Evolutionary conservation across 2,797 vertebrate species (phyloP).

Genomic region (Enteromius afrohamiltoni): DNA sequence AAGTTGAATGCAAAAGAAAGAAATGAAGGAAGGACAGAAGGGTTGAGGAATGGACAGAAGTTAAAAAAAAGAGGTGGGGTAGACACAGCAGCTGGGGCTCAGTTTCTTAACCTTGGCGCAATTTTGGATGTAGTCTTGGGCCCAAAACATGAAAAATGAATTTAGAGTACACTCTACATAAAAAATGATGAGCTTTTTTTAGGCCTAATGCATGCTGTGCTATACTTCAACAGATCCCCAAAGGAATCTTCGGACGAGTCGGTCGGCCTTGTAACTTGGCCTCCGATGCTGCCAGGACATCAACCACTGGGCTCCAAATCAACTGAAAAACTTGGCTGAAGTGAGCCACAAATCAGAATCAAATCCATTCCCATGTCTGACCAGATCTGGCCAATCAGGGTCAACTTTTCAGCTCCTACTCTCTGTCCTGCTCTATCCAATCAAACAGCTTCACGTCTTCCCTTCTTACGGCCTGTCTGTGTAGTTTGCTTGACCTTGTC

Average conservation of each 20-base stretch:
- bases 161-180: conserved; percentile 58
- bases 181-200: conserved; percentile 52
- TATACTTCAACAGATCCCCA: conserved; percentile 49
- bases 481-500: conserved; percentile 24
- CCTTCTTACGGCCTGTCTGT: not conserved
- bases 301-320: conserved; percentile 56
- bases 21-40: not conserved
- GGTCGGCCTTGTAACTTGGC: conserved; percentile 58
- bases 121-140: conserved; percentile 46
- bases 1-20: conserved; percentile 5
- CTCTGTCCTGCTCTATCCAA: conserved; percentile 20
- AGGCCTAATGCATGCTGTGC: conserved; percentile 54
- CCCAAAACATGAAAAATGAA: conserved; percentile 60
- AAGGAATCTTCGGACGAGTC: conserved; percentile 60
- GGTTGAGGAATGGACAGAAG: conserved; percentile 3
- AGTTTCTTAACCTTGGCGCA: conserved; percentile 58
- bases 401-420: conserved; percentile 10
- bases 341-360: conserved; percentile 41
- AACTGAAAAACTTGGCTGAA: conserved; percentile 47
- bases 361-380: conserved; percentile 42
- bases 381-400: conserved; percentile 41
- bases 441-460: conserved; percentile 21
- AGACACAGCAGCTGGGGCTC: conserved; percentile 48
- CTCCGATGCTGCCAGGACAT: conserved; percentile 56
- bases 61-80: conserved; percentile 10